These are phyloP conservation scores for Agrotis clavis DNA, from an alignment of 2,888 invertebrate species.

Conservation along the genomic window DNA sequence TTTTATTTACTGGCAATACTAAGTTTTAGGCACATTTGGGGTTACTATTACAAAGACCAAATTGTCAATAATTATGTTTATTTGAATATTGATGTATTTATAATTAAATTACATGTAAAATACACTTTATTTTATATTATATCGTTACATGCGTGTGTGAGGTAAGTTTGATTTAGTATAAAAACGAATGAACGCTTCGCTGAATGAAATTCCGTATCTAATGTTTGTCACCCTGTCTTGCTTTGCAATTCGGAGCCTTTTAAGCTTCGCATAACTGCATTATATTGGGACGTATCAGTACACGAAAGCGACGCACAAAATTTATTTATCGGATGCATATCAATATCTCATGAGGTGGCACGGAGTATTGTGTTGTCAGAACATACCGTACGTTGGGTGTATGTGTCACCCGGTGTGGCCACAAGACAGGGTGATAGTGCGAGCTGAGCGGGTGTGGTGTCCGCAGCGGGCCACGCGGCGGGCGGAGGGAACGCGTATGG, in stretches of 20 bases:
- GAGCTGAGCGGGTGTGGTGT: constrained; percentile 87
- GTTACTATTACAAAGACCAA: constrained; percentile 54
- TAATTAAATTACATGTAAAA: constrained; percentile 62
- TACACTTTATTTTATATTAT: constrained; percentile 63
- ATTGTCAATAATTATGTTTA: constrained; percentile 55
- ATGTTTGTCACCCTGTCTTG: constrained; percentile 83
- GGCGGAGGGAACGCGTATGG: constrained; percentile 94
- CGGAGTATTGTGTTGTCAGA: constrained; percentile 15
- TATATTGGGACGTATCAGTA: constrained; percentile 41
- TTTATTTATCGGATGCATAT: constrained; percentile 13
- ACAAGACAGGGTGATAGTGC: constrained; percentile 67
- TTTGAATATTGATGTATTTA: constrained; percentile 50
- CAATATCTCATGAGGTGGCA: constrained; percentile 15
- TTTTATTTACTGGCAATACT: constrained; percentile 68
- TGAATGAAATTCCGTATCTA: constrained; percentile 67
- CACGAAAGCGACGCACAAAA: constrained; percentile 45
- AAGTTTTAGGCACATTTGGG: constrained; percentile 60
- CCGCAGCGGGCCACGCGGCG: constrained; percentile 89
- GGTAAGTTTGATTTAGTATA: constrained; percentile 71
- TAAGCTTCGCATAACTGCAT: constrained; percentile 56
- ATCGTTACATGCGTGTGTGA: constrained; percentile 53
- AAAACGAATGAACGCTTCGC: constrained; percentile 72
- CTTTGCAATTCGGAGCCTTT: constrained; percentile 70
- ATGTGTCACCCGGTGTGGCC: neutral
- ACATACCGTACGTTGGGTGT: neutral